Evolutionary conservation across 2,888 invertebrate species (phyloP), one percentile per base, ranked within the genome.

Genomic region (Stomorhina lunata): DNA sequence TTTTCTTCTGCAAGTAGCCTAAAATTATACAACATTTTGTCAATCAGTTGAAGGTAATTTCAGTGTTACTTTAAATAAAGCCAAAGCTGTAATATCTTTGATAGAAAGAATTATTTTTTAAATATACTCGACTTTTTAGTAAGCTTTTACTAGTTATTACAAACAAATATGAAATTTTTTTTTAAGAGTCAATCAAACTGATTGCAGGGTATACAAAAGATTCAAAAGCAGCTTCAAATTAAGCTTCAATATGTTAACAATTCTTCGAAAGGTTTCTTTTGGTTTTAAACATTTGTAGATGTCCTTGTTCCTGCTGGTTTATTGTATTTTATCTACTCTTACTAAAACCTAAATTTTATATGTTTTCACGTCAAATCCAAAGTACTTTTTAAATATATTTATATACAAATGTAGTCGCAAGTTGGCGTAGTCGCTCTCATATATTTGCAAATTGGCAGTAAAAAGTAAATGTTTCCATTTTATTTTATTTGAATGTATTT

Each of bases 351-450:
- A 0, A 29, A 29, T 45, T 45, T 63, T 43, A 17, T 25, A 68
- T 53, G 27, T 40, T 40, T 2, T 17, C 25, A n/a, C n/a, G n/a
- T 4, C 4, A 53, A 68, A 27, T 37, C 43, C 22, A 45, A 34
- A 65, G 61, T 71, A 71, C 59, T 61, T 37, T 63, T 22, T 34
- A 15, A 10, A 15, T 22, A 40, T n/a, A 9, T 20, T 37, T 37
- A 10, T 55, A 25, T 55, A n/a, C n/a, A n/a, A n/a, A 6, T 73
- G 61, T 80, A 53, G 29, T 55, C 48, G 61, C 75, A 20, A 43
- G n/a, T 37, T 0, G 17, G 55, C 45, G 5, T 12, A 15, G 55
- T 50, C 20, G 17, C n/a, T 76, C 25, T 50, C 25, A 34, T 45
- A 27, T 25, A 34, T 57, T n/a, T 45, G 17, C 10, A 61, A 77